Percentiles rank a stretch among this genome's conserved stretches.
Conservation (phyloP, 2,797 vertebrate genomes). For the Nyctibius grandis region DNA sequence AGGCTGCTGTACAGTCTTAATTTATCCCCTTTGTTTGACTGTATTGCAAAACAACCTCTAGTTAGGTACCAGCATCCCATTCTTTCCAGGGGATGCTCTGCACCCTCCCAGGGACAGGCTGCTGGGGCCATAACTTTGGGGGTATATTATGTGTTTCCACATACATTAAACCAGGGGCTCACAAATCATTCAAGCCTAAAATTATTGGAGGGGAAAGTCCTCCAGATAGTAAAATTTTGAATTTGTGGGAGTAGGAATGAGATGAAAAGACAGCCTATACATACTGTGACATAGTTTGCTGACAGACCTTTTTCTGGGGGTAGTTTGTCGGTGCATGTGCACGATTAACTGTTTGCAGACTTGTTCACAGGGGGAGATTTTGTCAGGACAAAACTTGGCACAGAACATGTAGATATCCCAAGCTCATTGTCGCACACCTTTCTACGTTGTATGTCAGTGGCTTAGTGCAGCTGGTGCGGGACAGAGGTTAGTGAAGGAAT, state of each 20-base stretch:
- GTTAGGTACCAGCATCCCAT: background rate
- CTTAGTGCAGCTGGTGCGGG: background rate
- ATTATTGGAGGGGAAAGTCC: background rate
- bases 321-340: background rate
- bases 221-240: background rate
- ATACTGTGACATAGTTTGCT: background rate
- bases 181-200: background rate
- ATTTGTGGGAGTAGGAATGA: background rate
- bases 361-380: fast-evolving
- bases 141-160: background rate
- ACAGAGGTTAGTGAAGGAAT: background rate
- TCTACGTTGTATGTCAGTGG: fast-evolving
- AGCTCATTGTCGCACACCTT: fast-evolving
- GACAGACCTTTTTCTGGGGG: background rate
- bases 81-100: background rate
- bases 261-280: background rate
- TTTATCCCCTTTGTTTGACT: background rate
- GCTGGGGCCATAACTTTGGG: background rate
- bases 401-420: fast-evolving
- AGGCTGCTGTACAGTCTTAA: background rate
- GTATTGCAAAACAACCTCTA: background rate
- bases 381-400: background rate
- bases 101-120: background rate
- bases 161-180: background rate
- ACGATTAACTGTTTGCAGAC: background rate